Evolutionary conservation across 2,888 invertebrate species (phyloP).

Genomic region (Hirtodrosophila alboralis): DNA sequence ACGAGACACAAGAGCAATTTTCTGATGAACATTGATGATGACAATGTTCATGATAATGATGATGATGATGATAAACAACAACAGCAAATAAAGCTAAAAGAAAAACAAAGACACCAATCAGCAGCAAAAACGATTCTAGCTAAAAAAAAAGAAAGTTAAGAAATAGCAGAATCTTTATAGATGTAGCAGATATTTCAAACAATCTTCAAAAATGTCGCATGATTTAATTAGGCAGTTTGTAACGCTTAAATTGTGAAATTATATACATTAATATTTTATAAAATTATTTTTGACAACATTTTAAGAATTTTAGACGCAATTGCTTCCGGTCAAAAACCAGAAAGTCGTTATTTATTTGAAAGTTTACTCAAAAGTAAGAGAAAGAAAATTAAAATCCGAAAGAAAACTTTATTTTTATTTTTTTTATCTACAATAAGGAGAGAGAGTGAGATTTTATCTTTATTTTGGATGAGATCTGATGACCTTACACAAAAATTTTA

Average conservation of each 20-base stretch:
- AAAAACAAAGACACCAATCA: slow-evolving; percentile 68
- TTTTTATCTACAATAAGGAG: too few species aligned
- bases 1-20: slow-evolving; percentile 3
- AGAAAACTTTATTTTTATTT: too few species aligned
- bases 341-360: too few species aligned
- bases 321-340: too few species aligned
- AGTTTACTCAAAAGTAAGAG: too few species aligned
- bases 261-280: too few species aligned
- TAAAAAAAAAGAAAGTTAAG: slow-evolving; percentile 32
- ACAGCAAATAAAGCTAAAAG: slow-evolving; percentile 45
- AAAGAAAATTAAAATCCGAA: too few species aligned
- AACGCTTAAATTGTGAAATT: background rate
- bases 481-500: too few species aligned
- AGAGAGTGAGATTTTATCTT: too few species aligned
- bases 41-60: slow-evolving; percentile 17
- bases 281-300: too few species aligned
- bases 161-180: slow-evolving; percentile 51
- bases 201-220: slow-evolving; percentile 1
- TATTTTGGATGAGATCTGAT: too few species aligned
- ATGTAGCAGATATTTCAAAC: slow-evolving; percentile 31
- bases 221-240: background rate
- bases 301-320: too few species aligned
- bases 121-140: slow-evolving; percentile 51
- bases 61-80: slow-evolving; percentile 22
- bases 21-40: slow-evolving; percentile 34